phyloP scores from a whole-genome alignment of 2,113 vertebrate species.

The Oncorhynchus tshawytscha region DNA sequence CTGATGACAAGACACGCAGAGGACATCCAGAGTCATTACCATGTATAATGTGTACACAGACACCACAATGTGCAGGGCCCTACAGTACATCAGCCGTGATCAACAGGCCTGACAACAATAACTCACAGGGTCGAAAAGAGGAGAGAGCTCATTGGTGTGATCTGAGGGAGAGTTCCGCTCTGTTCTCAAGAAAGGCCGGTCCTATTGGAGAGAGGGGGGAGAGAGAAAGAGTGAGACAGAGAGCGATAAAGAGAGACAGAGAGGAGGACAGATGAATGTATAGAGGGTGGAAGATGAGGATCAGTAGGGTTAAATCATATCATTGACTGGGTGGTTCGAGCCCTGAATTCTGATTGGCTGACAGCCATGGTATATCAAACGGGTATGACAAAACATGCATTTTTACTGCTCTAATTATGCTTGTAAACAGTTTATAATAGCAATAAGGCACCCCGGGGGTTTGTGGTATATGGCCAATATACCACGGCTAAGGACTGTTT shows the following conservation, averaged over 20 bases:
- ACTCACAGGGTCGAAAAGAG: slow-evolving; percentile 54
- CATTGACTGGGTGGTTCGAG: too few relatives aligned
- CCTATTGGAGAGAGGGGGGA: slow-evolving; percentile 33
- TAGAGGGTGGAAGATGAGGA: background rate
- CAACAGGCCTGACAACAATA: background rate
- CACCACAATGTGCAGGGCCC: background rate
- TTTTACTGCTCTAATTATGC: too few relatives aligned
- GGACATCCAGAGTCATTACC: slow-evolving; percentile 30
- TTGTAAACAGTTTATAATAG: too few relatives aligned
- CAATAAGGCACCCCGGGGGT: too few relatives aligned
- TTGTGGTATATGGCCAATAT: too few relatives aligned
- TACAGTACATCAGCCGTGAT: background rate
- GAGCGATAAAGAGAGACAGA: background rate
- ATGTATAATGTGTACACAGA: slow-evolving; percentile 3
- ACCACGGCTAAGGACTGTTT: too few relatives aligned
- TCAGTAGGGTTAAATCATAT: too few relatives aligned
- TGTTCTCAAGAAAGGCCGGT: slow-evolving; percentile 66
- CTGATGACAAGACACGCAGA: slow-evolving; percentile 68
- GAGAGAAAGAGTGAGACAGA: background rate
- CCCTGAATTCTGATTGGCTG: too few relatives aligned
- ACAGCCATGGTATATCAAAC: too few relatives aligned
- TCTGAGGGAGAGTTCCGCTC: slow-evolving; percentile 57
- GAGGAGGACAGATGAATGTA: background rate
- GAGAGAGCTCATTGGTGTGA: slow-evolving; percentile 20
- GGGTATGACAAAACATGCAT: too few relatives aligned